These are phyloP conservation scores for Chironomus tentans DNA, from an alignment of 2,888 invertebrate genomes.

Conservation along the genomic window DNA sequence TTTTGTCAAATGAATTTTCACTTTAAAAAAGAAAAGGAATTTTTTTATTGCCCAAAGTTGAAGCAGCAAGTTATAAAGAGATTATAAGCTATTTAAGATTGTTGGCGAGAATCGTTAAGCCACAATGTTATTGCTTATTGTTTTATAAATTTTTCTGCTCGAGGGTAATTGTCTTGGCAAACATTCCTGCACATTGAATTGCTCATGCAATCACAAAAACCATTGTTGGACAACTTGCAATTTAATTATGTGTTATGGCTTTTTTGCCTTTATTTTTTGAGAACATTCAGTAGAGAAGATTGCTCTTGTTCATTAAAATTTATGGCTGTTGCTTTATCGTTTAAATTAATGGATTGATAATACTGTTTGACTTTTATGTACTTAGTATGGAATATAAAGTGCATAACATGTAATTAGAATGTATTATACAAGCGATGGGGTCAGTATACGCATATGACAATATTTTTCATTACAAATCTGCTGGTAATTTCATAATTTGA, in stretches of 20 bases:
- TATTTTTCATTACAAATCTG: too few species aligned
- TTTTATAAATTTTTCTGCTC: neutral
- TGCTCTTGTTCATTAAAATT: neutral
- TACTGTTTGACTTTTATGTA: neutral
- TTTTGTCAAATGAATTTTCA: neutral
- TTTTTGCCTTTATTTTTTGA: neutral
- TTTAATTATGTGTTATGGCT: neutral
- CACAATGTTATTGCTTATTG: neutral
- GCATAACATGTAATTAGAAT: neutral
- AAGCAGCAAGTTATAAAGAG: neutral
- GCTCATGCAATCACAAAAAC: too few species aligned
- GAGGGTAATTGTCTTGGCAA: too few species aligned
- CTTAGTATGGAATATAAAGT: neutral
- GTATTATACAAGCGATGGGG: too few species aligned
- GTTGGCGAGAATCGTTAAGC: neutral
- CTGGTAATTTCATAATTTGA: too few species aligned
- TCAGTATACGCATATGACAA: too few species aligned
- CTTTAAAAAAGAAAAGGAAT: neutral
- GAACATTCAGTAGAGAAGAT: neutral
- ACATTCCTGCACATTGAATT: too few species aligned
- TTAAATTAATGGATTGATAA: slow-evolving; percentile 22
- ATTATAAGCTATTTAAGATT: neutral
- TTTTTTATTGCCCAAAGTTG: too few species aligned
- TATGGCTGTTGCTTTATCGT: neutral
- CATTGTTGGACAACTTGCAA: too few species aligned